Conservation (phyloP, 23 tunicate genomes). For the Clavelina lepadiformis region DNA sequence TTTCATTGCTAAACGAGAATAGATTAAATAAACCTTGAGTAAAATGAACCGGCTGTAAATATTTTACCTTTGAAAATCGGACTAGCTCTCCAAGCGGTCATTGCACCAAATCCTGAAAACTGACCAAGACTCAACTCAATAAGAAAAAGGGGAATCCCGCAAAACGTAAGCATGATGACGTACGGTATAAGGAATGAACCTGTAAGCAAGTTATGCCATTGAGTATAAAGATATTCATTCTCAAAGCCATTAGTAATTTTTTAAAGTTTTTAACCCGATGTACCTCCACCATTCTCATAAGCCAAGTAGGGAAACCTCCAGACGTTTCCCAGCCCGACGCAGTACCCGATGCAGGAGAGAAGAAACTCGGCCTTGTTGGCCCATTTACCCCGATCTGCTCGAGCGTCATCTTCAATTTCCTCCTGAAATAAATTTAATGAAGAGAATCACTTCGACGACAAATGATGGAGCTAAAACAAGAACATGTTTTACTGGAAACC, state of each 20-base stretch:
- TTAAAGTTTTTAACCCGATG: neutral
- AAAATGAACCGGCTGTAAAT: neutral
- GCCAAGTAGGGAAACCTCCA: conserved; percentile 70
- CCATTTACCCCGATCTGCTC: conserved; percentile 52
- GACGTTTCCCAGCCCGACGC: conserved; percentile 59
- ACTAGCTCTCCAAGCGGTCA: conserved; percentile 92
- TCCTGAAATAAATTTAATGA: no score
- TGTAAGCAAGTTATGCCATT: conserved; percentile 9
- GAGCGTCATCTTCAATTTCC: conserved; percentile 14
- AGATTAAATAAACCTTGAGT: no score
- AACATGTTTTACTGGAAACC: no score
- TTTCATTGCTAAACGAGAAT: no score
- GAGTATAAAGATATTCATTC: no score
- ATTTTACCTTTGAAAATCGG: conserved; percentile 78
- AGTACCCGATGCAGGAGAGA: conserved; percentile 59
- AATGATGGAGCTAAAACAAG: no score
- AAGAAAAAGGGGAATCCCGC: conserved; percentile 94
- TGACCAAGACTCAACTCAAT: conserved; percentile 95
- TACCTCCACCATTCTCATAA: conserved; percentile 57
- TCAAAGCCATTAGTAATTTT: no score
- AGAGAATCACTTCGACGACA: no score
- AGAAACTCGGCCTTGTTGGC: conserved; percentile 53
- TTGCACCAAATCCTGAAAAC: conserved; percentile 81
- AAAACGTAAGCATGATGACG: conserved; percentile 80
- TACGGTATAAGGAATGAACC: conserved; percentile 97